Evolutionary conservation across 2,113 vertebrate species (phyloP).

Genomic region (Mirza zaza): DNA sequence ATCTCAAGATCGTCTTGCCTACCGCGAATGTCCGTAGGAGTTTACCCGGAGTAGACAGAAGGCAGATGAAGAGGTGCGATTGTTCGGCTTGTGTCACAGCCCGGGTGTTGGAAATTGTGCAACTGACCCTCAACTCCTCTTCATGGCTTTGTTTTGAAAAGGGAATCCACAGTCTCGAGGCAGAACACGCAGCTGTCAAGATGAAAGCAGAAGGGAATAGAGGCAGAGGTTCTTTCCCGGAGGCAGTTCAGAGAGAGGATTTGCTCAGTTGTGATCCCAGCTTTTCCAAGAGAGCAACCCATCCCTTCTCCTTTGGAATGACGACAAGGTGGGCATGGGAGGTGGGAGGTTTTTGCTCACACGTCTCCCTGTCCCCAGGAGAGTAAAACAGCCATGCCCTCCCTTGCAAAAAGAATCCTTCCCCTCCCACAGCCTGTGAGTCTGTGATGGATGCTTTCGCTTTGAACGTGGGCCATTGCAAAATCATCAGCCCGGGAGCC

Average conservation of each 20-base stretch:
- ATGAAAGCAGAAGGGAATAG: accelerated
- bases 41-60: background rate
- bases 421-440: accelerated
- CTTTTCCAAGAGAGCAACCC: background rate
- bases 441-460: accelerated
- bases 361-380: background rate
- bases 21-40: background rate
- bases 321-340: too few relatives aligned
- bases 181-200: background rate
- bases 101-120: background rate
- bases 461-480: background rate
- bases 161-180: background rate
- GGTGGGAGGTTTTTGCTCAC: too few relatives aligned
- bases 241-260: background rate
- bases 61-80: background rate
- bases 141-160: background rate
- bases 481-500: background rate
- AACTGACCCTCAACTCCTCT: background rate
- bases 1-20: background rate
- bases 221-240: background rate
- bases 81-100: background rate
- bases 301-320: too few relatives aligned
- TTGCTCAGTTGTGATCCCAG: background rate
- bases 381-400: background rate
- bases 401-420: accelerated